These are phyloP conservation scores for Vesta saturnalis DNA, from an alignment of 2,888 invertebrate genomes.

Conservation along the genomic window DNA sequence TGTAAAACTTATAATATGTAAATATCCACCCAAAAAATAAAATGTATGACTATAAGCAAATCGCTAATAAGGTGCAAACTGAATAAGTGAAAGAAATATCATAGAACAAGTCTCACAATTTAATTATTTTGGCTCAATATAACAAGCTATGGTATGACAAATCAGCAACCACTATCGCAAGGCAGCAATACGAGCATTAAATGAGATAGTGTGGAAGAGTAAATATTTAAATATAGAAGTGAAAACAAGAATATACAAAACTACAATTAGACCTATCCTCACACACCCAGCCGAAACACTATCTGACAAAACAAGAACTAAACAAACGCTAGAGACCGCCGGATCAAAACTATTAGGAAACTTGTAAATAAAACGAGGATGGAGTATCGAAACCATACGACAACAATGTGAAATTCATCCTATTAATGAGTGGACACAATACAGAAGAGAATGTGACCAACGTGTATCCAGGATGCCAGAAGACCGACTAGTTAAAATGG, in stretches of 20 bases:
- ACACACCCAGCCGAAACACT: too few relatives aligned
- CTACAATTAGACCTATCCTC: background rate
- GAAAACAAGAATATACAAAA: background rate
- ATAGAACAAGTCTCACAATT: too few relatives aligned
- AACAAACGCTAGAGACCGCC: slow-evolving; percentile 4
- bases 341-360: background rate
- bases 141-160: slow-evolving; percentile 4
- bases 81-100: too few relatives aligned
- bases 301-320: too few relatives aligned
- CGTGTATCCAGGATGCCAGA: too few relatives aligned
- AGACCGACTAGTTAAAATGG: too few relatives aligned
- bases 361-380: background rate
- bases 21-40: too few relatives aligned
- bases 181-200: background rate
- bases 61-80: too few relatives aligned
- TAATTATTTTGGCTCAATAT: slow-evolving; percentile 4
- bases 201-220: slow-evolving; percentile 8
- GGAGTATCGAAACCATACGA: background rate
- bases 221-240: background rate
- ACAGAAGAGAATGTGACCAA: slow-evolving; percentile 7
- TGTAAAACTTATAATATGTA: too few relatives aligned
- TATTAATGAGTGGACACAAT: background rate
- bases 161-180: background rate
- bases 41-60: too few relatives aligned
- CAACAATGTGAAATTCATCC: background rate